These are phyloP conservation scores for Pseudococcus jackbeardsleyi DNA, from an alignment of 2,888 invertebrate species.

Conservation along the genomic window DNA sequence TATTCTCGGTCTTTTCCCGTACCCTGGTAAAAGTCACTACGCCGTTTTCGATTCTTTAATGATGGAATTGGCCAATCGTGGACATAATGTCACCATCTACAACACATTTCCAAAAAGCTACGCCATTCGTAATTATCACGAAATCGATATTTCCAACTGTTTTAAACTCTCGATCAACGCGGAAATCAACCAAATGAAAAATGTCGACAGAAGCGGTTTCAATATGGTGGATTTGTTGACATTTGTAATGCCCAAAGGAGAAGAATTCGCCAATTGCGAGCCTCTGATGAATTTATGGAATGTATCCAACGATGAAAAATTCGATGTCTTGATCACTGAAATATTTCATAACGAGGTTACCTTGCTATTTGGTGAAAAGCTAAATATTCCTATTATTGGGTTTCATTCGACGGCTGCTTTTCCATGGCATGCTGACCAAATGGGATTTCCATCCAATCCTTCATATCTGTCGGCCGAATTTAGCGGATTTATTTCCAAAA, in stretches of 20 bases:
- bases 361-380: slow-evolving; percentile 76
- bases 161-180: background rate
- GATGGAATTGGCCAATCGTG: slow-evolving; percentile 37
- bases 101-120: slow-evolving; percentile 27
- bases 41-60: slow-evolving; percentile 48
- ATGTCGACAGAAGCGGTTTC: background rate
- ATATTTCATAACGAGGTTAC: slow-evolving; percentile 80
- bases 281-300: slow-evolving; percentile 12
- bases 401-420: slow-evolving; percentile 75
- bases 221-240: background rate
- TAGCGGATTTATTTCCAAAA: background rate
- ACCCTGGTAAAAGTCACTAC: slow-evolving; percentile 60
- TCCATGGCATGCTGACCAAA: slow-evolving; percentile 73
- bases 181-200: background rate
- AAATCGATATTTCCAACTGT: slow-evolving; percentile 31
- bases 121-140: slow-evolving; percentile 8
- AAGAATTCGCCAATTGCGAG: background rate
- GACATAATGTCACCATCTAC: slow-evolving; percentile 48
- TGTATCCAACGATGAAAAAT: background rate
- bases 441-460: slow-evolving; percentile 57
- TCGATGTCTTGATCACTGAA: slow-evolving; percentile 79
- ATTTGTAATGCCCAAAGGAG: background rate
- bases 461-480: slow-evolving; percentile 46
- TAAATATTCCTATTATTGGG: slow-evolving; percentile 69
- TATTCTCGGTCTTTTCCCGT: slow-evolving; percentile 57